These are phyloP conservation scores for Apamea epomidion DNA, from an alignment of 2,888 invertebrate genomes.

Conservation along the genomic window DNA sequence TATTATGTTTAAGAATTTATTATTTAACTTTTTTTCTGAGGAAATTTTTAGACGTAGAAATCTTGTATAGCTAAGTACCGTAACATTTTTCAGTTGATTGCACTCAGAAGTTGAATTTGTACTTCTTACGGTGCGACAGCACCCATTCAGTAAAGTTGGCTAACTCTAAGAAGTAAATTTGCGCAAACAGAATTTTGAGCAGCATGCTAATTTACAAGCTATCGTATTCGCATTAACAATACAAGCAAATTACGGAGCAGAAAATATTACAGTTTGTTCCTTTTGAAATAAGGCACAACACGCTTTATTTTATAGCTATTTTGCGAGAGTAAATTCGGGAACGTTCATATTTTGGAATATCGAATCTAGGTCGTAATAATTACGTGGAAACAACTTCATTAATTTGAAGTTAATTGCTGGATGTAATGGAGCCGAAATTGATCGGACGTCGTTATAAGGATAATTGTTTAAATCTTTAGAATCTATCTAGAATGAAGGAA, in stretches of 20 bases:
- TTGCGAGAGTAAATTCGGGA: background rate
- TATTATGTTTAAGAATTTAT: conserved; percentile 57
- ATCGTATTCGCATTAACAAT: conserved; percentile 65
- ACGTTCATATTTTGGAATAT: conserved; percentile 23
- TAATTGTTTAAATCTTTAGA: conserved; percentile 19
- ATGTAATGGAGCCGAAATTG: conserved; percentile 27
- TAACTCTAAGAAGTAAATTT: conserved; percentile 65
- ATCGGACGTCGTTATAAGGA: conserved; percentile 8
- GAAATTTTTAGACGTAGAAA: conserved; percentile 42
- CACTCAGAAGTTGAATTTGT: conserved; percentile 74
- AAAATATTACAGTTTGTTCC: conserved; percentile 52
- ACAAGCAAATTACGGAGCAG: conserved; percentile 59
- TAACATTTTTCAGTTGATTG: conserved; percentile 71
- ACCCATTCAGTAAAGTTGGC: conserved; percentile 69
- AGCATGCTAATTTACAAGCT: conserved; percentile 70
- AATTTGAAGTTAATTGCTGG: conserved; percentile 31
- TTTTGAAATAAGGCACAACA: conserved; percentile 32
- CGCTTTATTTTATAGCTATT: conserved; percentile 1
- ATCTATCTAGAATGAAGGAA: background rate
- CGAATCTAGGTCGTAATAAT: conserved; percentile 22
- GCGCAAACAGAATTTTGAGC: conserved; percentile 74
- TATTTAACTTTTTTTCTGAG: conserved; percentile 49
- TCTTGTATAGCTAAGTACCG: conserved; percentile 49
- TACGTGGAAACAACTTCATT: conserved; percentile 21
- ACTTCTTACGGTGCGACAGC: conserved; percentile 65